Evolutionary conservation across 1,140 invertebrate species (phyloP).

Genomic region (Argopecten irradians): DNA sequence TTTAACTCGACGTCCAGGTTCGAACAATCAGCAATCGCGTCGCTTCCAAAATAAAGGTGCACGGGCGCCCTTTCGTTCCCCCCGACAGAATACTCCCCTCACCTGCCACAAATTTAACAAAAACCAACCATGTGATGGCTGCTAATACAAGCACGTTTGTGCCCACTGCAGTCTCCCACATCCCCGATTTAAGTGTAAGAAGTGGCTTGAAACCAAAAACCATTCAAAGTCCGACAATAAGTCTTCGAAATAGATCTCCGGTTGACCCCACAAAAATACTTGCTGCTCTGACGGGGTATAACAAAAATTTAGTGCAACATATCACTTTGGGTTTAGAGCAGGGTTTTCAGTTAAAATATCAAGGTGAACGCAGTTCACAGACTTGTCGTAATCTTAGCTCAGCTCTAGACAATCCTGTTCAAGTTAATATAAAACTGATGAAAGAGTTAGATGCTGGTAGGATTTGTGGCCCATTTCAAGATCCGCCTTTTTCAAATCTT

Average conservation of each 20-base stretch:
- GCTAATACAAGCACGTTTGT: too few relatives aligned
- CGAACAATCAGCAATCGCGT: too few relatives aligned
- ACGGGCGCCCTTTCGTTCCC: too few relatives aligned
- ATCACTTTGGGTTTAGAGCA: not conserved
- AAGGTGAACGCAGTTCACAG: not conserved
- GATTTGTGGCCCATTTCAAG: not conserved
- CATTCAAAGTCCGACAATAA: not conserved
- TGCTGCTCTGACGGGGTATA: not conserved
- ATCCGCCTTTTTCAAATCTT: not conserved
- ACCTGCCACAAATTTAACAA: too few relatives aligned
- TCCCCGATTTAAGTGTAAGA: too few relatives aligned
- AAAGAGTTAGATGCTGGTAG: slow-evolving; percentile 22
- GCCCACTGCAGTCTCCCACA: too few relatives aligned
- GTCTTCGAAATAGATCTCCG: not conserved
- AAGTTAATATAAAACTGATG: not conserved
- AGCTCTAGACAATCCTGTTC: not conserved
- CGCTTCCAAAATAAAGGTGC: too few relatives aligned
- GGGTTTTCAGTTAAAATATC: not conserved
- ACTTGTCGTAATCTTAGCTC: not conserved
- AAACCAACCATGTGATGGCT: too few relatives aligned
- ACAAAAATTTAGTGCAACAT: not conserved
- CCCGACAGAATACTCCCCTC: too few relatives aligned
- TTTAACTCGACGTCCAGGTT: too few relatives aligned
- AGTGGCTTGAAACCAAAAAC: not conserved
- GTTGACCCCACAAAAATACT: not conserved